Evolutionary conservation across 2,888 invertebrate genomes (phyloP), one percentile per base, ranked within the genome.

Genomic region (Listrodromus nycthemerus): DNA sequence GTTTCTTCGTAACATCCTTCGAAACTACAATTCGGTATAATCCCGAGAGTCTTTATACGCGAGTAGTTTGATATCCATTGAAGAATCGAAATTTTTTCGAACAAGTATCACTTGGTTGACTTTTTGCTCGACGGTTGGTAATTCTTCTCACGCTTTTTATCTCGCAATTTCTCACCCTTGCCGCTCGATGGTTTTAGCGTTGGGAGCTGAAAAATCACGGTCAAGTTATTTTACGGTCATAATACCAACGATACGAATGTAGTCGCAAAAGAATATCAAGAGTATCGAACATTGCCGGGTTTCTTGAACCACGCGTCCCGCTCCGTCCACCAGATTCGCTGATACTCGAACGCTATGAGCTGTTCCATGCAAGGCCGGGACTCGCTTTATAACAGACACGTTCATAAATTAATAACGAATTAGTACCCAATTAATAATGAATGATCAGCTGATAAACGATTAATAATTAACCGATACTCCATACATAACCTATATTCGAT

Each of bases 241-340:
- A 3, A 63, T 74, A 6, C 19, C 48, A 50, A 30, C 48, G 24
- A n/a, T 61, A 21, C 52, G 33, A 66, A 30, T 55, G 30, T 27
- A 48, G 16, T 74, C n/a, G 33, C 13, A 55, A 27, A 24, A 21
- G 13, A 24, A 24, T 69, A 21, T 21, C 21, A 10, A 21, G 21
- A 37, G 65, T 65, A 37, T 74, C 84, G 37, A 70, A 84, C 84
- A 77, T 83, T 74, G 21, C 70, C 41, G n/a, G 50, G 65, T 50
- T 66, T 66, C 27, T 81, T 75, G 6, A 86, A 86, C 90, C 90
- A 90, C 1, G 55, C 63, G n/a, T 86, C 77, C 33, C 88, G 86
- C 58, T 91, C 91, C 4, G 82, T 74, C 88, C 88, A 89, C 91
- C 91, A 91, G 10, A 90, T 88, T 10, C 91, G 86, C 41, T 91